A percentile compares a stretch with the other conserved stretches of the same genome.
These are phyloP conservation scores for Glyptemys insculpta DNA, from an alignment of 2,797 vertebrate species.

Conservation along the genomic window DNA sequence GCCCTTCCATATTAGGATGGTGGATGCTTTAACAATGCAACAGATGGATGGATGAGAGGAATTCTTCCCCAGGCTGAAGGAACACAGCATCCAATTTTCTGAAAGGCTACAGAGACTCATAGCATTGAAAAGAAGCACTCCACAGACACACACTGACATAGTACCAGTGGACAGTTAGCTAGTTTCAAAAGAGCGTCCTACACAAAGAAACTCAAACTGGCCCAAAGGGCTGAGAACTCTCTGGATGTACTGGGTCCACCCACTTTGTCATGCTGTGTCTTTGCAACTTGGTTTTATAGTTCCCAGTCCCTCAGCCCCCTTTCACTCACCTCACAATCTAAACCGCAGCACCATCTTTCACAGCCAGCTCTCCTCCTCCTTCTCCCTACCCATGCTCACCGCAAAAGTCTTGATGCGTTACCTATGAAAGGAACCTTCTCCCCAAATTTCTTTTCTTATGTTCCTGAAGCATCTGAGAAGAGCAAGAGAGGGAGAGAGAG, in stretches of 20 bases:
- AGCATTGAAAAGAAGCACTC: slow-evolving; percentile 56
- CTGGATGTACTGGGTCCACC: neutral
- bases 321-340: neutral
- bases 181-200: slow-evolving; percentile 15
- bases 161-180: slow-evolving; percentile 26
- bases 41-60: slow-evolving; percentile 68
- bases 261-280: neutral
- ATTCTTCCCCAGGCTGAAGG: slow-evolving; percentile 70
- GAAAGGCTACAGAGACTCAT: slow-evolving; percentile 66
- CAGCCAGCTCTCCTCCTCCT: neutral
- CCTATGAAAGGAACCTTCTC: neutral
- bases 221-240: neutral
- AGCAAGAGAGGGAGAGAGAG: neutral
- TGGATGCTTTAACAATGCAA: slow-evolving; percentile 61
- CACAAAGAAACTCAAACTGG: slow-evolving; percentile 39
- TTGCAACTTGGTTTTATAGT: neutral
- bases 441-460: neutral
- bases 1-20: slow-evolving; percentile 58
- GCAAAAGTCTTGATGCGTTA: neutral
- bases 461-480: neutral
- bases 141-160: slow-evolving; percentile 26
- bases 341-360: neutral
- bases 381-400: neutral
- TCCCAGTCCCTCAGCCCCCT: neutral
- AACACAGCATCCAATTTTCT: slow-evolving; percentile 39